phyloP scores from a whole-genome alignment of 2,888 invertebrate genomes.

The Callyntrura guangdongensis region DNA sequence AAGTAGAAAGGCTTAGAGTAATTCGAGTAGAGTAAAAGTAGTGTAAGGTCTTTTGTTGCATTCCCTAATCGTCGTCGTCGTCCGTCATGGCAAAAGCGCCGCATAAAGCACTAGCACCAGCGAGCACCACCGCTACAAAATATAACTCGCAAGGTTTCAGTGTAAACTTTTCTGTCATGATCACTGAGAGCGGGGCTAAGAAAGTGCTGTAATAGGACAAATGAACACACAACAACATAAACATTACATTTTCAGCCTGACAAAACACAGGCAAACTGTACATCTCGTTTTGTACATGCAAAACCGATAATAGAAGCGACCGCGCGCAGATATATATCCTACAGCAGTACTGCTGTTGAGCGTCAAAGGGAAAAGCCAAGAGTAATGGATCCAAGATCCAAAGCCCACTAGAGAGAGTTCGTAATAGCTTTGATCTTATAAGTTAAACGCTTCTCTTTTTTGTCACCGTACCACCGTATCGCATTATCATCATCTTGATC shows the following conservation, averaged over 20 bases:
- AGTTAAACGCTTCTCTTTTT: constrained; percentile 42
- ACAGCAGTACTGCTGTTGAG: neutral
- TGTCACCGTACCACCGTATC: constrained; percentile 28
- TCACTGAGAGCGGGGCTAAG: constrained; percentile 23
- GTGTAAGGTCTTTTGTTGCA: constrained; percentile 1
- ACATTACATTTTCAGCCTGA: constrained; percentile 25
- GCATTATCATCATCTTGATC: constrained; percentile 47
- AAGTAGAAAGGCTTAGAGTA: constrained; percentile 35
- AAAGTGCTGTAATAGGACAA: neutral
- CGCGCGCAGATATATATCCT: neutral
- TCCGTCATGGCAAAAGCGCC: neutral
- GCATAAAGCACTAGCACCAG: neutral
- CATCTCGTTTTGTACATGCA: neutral
- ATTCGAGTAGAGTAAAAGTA: constrained; percentile 25
- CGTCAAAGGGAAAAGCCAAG: neutral
- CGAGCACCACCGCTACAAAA: neutral
- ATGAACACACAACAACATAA: neutral
- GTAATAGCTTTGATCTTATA: constrained; percentile 47
- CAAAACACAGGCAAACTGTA: neutral
- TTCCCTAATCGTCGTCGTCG: neutral
- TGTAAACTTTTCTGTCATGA: constrained; percentile 52
- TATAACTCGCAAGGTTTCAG: neutral
- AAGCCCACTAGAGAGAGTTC: constrained; percentile 21
- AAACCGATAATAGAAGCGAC: constrained; percentile 30
- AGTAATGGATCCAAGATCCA: neutral